Evolutionary conservation across 2,113 vertebrate species (phyloP).

Genomic region (Pseudopodoces humilis): DNA sequence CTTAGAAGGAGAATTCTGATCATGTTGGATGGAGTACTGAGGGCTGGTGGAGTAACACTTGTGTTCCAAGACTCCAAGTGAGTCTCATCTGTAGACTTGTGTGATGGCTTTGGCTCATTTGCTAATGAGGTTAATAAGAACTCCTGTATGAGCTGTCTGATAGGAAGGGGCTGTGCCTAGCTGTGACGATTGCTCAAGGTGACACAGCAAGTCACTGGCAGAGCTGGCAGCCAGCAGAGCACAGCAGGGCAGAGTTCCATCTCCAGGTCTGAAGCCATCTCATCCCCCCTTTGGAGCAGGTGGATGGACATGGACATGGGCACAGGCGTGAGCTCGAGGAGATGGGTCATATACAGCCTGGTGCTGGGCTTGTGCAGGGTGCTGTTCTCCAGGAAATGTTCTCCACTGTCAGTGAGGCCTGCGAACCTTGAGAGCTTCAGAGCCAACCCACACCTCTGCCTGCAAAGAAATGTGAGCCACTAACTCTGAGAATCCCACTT

Average conservation of each 20-base stretch:
- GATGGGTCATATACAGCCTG: not conserved
- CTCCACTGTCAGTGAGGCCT: not conserved
- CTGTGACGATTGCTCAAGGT: not conserved
- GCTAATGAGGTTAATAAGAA: slow-evolving; percentile 49
- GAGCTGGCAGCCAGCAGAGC: not conserved
- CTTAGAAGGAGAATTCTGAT: not conserved
- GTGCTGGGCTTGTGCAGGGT: not conserved
- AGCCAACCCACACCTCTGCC: not conserved
- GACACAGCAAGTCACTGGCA: not conserved
- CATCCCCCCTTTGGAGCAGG: not conserved
- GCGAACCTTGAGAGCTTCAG: not conserved
- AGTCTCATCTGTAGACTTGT: not conserved
- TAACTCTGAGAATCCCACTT: not conserved
- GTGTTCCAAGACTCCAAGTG: not conserved
- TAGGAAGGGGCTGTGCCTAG: not conserved
- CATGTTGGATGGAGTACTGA: not conserved
- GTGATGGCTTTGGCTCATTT: slow-evolving; percentile 20
- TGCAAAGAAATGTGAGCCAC: not conserved
- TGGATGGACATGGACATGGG: rapidly evolving
- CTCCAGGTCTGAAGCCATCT: not conserved
- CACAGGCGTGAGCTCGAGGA: rapidly evolving
- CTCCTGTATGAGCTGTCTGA: not conserved
- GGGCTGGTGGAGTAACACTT: not conserved
- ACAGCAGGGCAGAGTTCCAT: not conserved
- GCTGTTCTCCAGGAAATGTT: not conserved